phyloP scores from a whole-genome alignment of 2,797 vertebrate species.

The Neopelma chrysocephalum region DNA sequence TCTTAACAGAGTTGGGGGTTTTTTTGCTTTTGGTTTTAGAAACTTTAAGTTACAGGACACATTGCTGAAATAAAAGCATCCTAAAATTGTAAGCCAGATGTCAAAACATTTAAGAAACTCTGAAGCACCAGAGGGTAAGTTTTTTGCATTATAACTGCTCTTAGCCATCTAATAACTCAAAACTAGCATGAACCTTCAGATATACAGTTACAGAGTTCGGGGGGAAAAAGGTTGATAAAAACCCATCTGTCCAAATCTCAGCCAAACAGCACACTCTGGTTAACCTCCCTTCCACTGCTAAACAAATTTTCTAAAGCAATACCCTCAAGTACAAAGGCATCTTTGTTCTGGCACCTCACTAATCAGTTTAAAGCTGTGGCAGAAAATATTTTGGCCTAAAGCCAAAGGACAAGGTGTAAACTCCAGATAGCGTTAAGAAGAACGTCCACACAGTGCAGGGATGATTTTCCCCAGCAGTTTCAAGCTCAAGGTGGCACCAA shows the following conservation, averaged over 20 bases:
- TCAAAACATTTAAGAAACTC: background rate
- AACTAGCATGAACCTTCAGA: background rate
- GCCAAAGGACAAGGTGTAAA: slow-evolving; percentile 73
- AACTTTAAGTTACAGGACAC: background rate
- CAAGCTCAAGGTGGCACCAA: background rate
- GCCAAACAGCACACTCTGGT: slow-evolving; percentile 31
- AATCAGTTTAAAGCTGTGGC: slow-evolving; percentile 76
- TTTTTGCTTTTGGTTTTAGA: background rate
- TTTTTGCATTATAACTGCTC: background rate
- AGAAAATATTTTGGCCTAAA: slow-evolving; percentile 69
- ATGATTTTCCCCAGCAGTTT: background rate
- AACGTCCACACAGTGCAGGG: background rate
- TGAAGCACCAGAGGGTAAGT: background rate
- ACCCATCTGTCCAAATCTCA: slow-evolving; percentile 47
- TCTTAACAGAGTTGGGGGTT: background rate
- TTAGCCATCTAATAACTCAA: background rate
- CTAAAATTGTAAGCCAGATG: background rate
- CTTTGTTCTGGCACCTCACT: slow-evolving; percentile 78
- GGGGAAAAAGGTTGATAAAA: background rate
- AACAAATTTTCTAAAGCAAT: slow-evolving; percentile 68
- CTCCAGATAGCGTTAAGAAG: slow-evolving; percentile 63
- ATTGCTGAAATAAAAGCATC: background rate
- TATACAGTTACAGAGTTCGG: background rate
- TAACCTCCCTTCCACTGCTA: slow-evolving; percentile 55
- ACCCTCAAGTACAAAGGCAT: slow-evolving; percentile 68